phyloP scores from a whole-genome alignment of 2,888 invertebrate genomes.

The Protula sp. region DNA sequence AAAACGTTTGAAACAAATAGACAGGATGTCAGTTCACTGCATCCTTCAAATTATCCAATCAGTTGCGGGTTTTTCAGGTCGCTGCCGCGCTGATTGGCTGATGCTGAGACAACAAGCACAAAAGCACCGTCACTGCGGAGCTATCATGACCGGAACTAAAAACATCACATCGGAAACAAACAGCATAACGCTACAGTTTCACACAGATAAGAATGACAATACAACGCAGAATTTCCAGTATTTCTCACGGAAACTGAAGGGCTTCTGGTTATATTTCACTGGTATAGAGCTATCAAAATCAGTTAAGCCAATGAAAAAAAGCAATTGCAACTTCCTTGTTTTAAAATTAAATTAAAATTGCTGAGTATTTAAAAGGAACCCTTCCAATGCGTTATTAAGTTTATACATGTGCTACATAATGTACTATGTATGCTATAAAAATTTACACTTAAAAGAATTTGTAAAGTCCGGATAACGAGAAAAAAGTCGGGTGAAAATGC shows the following conservation, averaged over 20 bases:
- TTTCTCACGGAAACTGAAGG: slow-evolving; percentile 21
- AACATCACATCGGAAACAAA: slow-evolving; percentile 18
- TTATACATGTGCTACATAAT: not conserved
- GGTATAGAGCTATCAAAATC: slow-evolving; percentile 11
- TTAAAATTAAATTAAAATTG: not conserved
- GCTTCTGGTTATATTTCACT: slow-evolving; percentile 24
- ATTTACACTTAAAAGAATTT: too few relatives aligned
- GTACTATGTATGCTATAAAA: too few relatives aligned
- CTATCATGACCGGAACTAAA: slow-evolving; percentile 23
- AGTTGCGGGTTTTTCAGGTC: slow-evolving; percentile 3
- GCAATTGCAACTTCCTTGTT: not conserved
- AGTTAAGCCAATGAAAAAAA: not conserved
- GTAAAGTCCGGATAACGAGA: too few relatives aligned
- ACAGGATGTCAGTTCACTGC: too few relatives aligned
- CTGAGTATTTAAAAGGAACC: not conserved
- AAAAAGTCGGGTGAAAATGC: too few relatives aligned
- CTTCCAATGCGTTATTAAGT: not conserved
- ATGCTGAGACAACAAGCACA: slow-evolving; percentile 22
- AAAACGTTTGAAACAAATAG: too few relatives aligned
- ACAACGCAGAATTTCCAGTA: slow-evolving; percentile 23
- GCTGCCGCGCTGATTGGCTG: slow-evolving; percentile 26
- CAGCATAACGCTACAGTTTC: slow-evolving; percentile 21
- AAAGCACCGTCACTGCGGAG: slow-evolving; percentile 25
- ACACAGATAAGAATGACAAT: slow-evolving; percentile 20
- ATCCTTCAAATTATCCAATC: too few relatives aligned